Percentiles rank a stretch among this genome's conserved stretches.
These are phyloP conservation scores for Propithecus coquereli DNA, from an alignment of 2,113 vertebrate species.

Conservation along the genomic window DNA sequence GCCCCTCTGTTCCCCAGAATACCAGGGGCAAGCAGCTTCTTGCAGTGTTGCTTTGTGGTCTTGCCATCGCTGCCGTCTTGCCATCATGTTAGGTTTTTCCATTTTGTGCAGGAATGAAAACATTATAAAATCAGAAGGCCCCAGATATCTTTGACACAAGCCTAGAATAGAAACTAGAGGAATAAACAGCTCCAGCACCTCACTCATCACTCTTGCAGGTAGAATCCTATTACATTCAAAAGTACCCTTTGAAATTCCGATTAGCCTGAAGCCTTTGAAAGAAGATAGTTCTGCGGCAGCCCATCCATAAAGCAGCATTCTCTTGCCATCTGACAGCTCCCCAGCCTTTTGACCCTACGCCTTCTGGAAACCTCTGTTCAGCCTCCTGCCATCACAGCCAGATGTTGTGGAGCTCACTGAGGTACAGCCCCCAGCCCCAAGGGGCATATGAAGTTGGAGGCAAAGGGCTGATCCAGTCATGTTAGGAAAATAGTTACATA, in stretches of 20 bases:
- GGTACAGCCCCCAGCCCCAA: background rate
- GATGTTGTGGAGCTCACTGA: background rate
- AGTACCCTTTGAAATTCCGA: constrained; percentile 77
- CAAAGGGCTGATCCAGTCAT: background rate
- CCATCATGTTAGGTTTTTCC: background rate
- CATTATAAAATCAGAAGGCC: background rate
- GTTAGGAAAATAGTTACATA: constrained; percentile 32
- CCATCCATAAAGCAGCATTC: constrained; percentile 20
- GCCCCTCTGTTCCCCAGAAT: background rate
- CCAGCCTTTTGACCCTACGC: constrained; percentile 36
- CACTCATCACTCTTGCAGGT: constrained; percentile 61
- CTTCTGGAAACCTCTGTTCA: constrained; percentile 10
- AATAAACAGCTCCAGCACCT: constrained; percentile 49
- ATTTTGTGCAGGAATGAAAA: constrained; percentile 48
- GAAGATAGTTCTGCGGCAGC: constrained; percentile 27
- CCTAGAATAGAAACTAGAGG: constrained; percentile 61
- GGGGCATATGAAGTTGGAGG: background rate
- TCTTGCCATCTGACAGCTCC: constrained; percentile 23
- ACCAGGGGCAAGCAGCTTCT: background rate
- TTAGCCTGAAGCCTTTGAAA: constrained; percentile 68
- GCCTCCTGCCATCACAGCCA: background rate
- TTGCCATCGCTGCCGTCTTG: background rate
- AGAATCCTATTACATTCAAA: constrained; percentile 70
- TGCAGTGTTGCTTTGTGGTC: background rate
- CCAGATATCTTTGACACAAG: constrained; percentile 43